Evolutionary conservation across 2,113 vertebrate species (phyloP).

Genomic region (Sitta europaea): DNA sequence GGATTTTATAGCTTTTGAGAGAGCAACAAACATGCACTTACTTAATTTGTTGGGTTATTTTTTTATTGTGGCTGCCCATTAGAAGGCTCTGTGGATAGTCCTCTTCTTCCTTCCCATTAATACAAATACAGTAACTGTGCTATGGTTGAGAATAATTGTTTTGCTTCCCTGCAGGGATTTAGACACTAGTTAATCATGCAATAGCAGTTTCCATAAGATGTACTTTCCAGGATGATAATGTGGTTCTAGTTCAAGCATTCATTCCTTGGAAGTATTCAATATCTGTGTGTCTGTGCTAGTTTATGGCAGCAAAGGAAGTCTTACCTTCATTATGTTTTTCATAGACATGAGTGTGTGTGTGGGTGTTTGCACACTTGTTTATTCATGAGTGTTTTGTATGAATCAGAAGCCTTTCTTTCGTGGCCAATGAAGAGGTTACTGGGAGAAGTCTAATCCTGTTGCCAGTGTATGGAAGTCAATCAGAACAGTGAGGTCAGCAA

Average conservation of each 20-base stretch:
- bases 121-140: background rate
- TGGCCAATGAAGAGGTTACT: background rate
- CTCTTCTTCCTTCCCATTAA: background rate
- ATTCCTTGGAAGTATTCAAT: background rate
- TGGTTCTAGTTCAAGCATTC: background rate
- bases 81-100: background rate
- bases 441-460: background rate
- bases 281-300: background rate
- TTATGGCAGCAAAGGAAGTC: background rate
- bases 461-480: background rate
- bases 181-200: background rate
- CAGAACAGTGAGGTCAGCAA: background rate
- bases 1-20: background rate
- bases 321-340: background rate
- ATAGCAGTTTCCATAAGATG: background rate
- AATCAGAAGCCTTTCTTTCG: background rate
- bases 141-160: background rate
- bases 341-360: background rate
- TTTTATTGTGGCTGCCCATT: background rate
- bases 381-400: background rate
- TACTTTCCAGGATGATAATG: background rate
- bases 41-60: background rate
- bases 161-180: background rate
- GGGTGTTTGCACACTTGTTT: background rate
- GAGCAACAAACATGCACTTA: background rate